Evolutionary conservation across 2,113 vertebrate species (phyloP).

Genomic region (Tragelaphus imberbis): DNA sequence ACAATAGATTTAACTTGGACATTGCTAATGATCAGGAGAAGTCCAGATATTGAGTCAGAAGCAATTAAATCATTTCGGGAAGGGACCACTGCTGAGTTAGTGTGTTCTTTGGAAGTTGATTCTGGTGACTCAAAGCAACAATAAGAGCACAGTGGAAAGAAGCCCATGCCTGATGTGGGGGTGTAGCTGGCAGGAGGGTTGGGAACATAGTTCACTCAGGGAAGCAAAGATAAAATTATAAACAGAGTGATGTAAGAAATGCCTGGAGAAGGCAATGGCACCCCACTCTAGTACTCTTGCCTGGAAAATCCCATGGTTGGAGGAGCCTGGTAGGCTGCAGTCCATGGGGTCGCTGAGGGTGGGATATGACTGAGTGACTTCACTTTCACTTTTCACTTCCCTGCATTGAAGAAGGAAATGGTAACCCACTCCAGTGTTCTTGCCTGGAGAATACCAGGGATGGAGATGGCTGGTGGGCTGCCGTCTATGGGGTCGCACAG

Average conservation of each 20-base stretch:
- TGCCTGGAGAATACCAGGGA: too few species aligned
- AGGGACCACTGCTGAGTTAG: not conserved
- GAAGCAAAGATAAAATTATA: constrained; percentile 10
- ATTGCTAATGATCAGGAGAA: not conserved
- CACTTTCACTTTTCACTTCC: too few species aligned
- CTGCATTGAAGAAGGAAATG: too few species aligned
- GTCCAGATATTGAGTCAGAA: not conserved
- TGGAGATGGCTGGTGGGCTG: too few species aligned
- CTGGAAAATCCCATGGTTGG: too few species aligned
- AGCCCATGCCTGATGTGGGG: not conserved
- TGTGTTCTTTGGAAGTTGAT: not conserved
- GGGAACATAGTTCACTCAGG: not conserved
- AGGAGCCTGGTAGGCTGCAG: too few species aligned
- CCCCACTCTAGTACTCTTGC: too few species aligned
- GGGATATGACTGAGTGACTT: too few species aligned
- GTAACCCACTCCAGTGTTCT: too few species aligned
- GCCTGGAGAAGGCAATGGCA: not conserved
- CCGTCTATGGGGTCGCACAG: too few species aligned
- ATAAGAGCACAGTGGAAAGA: not conserved
- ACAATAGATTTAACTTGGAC: constrained; percentile 18
- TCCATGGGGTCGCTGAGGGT: too few species aligned
- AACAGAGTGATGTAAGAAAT: not conserved
- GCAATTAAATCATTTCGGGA: constrained; percentile 10
- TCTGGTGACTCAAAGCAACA: constrained; percentile 37
- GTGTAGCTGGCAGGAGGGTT: not conserved